Conservation (phyloP, 2,797 vertebrate genomes). For the Aldrovandia affinis region DNA sequence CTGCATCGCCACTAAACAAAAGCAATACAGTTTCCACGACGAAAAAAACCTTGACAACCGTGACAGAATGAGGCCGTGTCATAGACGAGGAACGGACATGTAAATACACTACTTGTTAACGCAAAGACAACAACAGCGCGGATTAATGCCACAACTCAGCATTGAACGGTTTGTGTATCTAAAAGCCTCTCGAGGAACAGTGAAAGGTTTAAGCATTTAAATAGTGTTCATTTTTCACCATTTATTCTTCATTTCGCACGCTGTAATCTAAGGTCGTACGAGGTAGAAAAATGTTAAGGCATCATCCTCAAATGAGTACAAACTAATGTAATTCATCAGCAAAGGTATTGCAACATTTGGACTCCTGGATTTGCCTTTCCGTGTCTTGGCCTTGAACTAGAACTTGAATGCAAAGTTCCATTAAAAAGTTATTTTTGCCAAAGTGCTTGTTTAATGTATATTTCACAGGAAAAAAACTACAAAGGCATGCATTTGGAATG, state of each 20-base stretch:
- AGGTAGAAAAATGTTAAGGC: neutral
- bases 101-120: slow-evolving; percentile 30
- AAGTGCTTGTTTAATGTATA: slow-evolving; percentile 32
- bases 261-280: neutral
- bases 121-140: slow-evolving; percentile 16
- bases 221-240: slow-evolving; percentile 8
- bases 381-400: slow-evolving; percentile 14
- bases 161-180: slow-evolving; percentile 7
- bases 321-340: slow-evolving; percentile 23
- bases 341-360: slow-evolving; percentile 8
- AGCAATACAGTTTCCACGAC: neutral
- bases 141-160: slow-evolving; percentile 24
- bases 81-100: slow-evolving; percentile 24
- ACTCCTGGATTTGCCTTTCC: slow-evolving; percentile 40
- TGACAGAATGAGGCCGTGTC: slow-evolving; percentile 27
- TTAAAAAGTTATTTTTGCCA: slow-evolving; percentile 27
- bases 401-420: slow-evolving; percentile 19
- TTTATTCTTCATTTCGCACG: neutral
- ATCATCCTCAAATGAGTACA: slow-evolving; percentile 25
- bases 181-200: neutral
- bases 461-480: slow-evolving; percentile 24
- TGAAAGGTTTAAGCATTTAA: neutral
- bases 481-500: slow-evolving; percentile 17
- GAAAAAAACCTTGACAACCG: slow-evolving; percentile 16
- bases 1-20: slow-evolving; percentile 35